These are phyloP conservation scores for Drosophila subpulchrella DNA, from an alignment of 1,140 invertebrate genomes.

Conservation along the genomic window DNA sequence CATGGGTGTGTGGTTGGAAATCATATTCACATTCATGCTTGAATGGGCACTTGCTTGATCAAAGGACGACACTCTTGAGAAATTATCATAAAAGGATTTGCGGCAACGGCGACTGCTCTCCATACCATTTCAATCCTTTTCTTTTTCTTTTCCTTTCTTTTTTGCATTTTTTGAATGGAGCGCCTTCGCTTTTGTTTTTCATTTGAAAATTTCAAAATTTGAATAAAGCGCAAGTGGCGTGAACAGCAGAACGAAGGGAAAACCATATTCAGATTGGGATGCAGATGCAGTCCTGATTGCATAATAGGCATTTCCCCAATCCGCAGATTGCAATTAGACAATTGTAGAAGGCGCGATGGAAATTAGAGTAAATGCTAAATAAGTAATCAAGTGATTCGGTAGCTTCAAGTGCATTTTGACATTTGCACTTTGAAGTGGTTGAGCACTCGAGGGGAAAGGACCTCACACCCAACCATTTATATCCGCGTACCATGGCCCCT, in stretches of 20 bases:
- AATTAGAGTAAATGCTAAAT: conserved; percentile 78
- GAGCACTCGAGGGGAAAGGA: conserved; percentile 38
- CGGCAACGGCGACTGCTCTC: conserved; percentile 47
- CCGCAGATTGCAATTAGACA: conserved; percentile 74
- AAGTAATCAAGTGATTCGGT: conserved; percentile 72
- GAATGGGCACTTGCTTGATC: conserved; percentile 83
- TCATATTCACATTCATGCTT: conserved; percentile 82
- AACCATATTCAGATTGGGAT: conserved; percentile 55
- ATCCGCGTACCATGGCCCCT: neutral
- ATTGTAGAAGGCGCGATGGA: conserved; percentile 45
- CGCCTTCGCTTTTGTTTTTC: conserved; percentile 66
- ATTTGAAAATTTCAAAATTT: conserved; percentile 79
- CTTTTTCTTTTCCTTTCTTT: conserved; percentile 18
- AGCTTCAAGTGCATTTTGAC: conserved; percentile 61
- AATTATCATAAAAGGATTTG: conserved; percentile 84
- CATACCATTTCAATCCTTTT: conserved; percentile 32
- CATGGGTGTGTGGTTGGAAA: conserved; percentile 68
- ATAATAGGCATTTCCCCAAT: conserved; percentile 66
- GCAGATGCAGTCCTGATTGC: conserved; percentile 52
- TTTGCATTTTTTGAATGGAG: conserved; percentile 65
- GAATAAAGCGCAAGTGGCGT: conserved; percentile 83
- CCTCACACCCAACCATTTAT: neutral
- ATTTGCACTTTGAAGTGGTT: conserved; percentile 75
- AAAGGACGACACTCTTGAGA: conserved; percentile 84
- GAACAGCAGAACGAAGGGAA: conserved; percentile 47